Evolutionary conservation across 2,888 invertebrate species (phyloP), one percentile per base, ranked within the genome.

Genomic region (Opisthograptis luteolata): DNA sequence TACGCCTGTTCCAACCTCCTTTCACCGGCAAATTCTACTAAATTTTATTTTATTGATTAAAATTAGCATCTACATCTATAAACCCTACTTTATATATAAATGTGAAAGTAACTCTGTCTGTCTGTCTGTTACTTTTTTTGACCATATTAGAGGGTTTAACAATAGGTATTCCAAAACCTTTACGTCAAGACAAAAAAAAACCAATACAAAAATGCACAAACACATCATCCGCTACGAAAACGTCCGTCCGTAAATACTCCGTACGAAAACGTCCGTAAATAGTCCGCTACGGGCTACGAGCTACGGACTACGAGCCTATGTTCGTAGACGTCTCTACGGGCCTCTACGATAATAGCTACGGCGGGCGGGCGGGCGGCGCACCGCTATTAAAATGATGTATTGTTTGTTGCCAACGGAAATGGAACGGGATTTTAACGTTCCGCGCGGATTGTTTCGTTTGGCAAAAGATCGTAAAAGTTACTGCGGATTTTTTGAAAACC

Each of bases 371-470:
- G 36, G 54, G 32, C 46, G 34, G 12, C 14, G 40, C 22, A 36
- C 39, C 25, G 36, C 58, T 32, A 61, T 61, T 61, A 61, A 58
- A 70, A 72, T 70, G 72, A 73, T 70, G 72, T 68, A 73, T 72
- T 63, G 72, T 70, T 62, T 70, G 70, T 55, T 55, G 58, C 60
- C 51, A 60, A 63, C 60, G 37, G 27, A 39, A 46, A 68, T 62
- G 62, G 61, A 56, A 58, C 55, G 54, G 55, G 57, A 55, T 54
- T 67, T 63, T 37, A 27, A 36, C 52, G 30, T 35, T 34, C 35
- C 31, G 13, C 22, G 15, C 17, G 19, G 12, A 10, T 44, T 14
- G 22, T 17, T 36, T 2, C 17, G 12, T 28, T 27, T 39, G 17
- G 6, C 7, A 27, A 37, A 27, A 9, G 2, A 24, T 36, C 24